Evolutionary conservation across 1,140 invertebrate species (phyloP).

Genomic region (Pseudomyrmex pallidus): DNA sequence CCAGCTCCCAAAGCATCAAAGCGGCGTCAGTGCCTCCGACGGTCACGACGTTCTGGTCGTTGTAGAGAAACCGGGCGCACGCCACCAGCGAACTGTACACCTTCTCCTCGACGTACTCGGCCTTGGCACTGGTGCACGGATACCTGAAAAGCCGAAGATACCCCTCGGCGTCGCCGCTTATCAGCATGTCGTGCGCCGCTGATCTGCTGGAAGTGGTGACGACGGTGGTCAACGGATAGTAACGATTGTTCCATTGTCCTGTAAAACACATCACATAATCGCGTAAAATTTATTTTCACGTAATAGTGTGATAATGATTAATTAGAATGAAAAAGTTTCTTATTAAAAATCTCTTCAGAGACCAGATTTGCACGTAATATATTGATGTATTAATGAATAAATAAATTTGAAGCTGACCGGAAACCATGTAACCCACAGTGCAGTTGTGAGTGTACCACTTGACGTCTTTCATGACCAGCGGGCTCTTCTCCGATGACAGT

Average conservation of each 20-base stretch:
- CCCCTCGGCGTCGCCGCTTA: constrained; percentile 96
- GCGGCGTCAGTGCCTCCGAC: constrained; percentile 96
- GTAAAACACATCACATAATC: constrained; percentile 39
- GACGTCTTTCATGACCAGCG: constrained; percentile 94
- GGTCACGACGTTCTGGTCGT: constrained; percentile 94
- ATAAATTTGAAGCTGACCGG: constrained; percentile 86
- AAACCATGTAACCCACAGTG: constrained; percentile 93
- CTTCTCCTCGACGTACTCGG: constrained; percentile 94
- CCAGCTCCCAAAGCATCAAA: constrained; percentile 96
- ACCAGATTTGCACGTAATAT: background rate
- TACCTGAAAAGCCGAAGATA: constrained; percentile 95
- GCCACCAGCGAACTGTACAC: constrained; percentile 95
- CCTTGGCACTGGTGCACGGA: constrained; percentile 92
- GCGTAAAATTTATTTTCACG: background rate
- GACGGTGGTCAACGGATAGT: constrained; percentile 92
- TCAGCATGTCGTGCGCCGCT: constrained; percentile 92
- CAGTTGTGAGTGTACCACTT: constrained; percentile 95
- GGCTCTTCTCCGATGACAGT: constrained; percentile 92
- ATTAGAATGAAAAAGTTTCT: too few species aligned
- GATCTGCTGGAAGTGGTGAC: constrained; percentile 93
- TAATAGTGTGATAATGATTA: background rate
- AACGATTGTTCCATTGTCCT: constrained; percentile 96
- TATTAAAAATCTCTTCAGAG: background rate
- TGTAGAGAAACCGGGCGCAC: constrained; percentile 92
- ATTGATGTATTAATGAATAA: background rate